Percentiles rank a stretch among this genome's conserved stretches.
phyloP scores from a whole-genome alignment of 2,113 vertebrate genomes.

The Rhegmatorhina hoffmannsi region DNA sequence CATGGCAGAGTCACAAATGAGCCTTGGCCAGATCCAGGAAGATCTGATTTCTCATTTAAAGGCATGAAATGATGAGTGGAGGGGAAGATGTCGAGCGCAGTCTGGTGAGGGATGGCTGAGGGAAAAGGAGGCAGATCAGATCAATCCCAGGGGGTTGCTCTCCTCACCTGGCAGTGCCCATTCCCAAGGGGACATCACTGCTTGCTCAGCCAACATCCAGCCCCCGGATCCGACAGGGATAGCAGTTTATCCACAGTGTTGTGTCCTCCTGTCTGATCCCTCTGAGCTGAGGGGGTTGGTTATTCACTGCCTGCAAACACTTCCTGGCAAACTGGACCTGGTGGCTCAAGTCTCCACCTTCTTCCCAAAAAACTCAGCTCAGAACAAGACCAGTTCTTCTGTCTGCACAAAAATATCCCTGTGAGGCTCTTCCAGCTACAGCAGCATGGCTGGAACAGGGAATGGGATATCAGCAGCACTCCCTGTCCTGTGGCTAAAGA shows the following conservation, averaged over 20 bases:
- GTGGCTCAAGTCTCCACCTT: neutral
- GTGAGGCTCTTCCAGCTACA: neutral
- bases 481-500: neutral
- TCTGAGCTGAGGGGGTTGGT: neutral
- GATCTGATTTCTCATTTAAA: constrained; percentile 60
- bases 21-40: constrained; percentile 44
- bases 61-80: neutral
- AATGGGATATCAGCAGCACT: neutral
- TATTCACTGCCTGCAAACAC: neutral
- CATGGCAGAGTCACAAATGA: constrained; percentile 68
- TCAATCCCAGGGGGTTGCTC: neutral
- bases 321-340: neutral
- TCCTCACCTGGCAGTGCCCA: neutral
- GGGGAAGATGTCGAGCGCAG: neutral
- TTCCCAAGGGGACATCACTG: neutral
- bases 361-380: neutral
- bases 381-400: rapidly evolving
- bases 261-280: neutral
- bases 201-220: neutral
- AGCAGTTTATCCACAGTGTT: neutral
- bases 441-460: neutral
- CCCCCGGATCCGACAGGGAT: neutral
- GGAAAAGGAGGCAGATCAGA: neutral
- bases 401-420: rapidly evolving
- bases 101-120: neutral